Evolutionary conservation across 2,888 invertebrate genomes (phyloP).

Genomic region (Torymus texanus): DNA sequence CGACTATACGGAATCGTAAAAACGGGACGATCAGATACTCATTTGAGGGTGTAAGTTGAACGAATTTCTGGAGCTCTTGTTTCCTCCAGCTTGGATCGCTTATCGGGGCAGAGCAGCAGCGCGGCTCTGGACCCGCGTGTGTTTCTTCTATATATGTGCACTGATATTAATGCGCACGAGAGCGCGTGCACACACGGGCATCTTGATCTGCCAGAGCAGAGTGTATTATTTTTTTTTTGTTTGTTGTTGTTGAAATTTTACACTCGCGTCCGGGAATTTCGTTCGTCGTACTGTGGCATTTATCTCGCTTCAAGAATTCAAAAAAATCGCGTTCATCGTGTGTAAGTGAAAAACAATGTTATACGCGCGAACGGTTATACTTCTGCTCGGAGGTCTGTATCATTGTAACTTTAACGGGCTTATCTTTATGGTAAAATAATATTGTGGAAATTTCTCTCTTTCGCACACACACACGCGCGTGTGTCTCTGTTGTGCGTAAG

Average conservation of each 20-base stretch:
- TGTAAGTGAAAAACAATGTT: slow-evolving; percentile 37
- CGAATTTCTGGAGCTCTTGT: slow-evolving; percentile 31
- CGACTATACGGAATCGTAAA: slow-evolving; percentile 16
- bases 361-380: not conserved
- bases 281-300: slow-evolving; percentile 11
- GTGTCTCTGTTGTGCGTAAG: too few relatives aligned
- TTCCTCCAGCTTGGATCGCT: slow-evolving; percentile 13
- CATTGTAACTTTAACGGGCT: slow-evolving; percentile 15
- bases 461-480: too few relatives aligned
- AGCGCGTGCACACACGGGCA: not conserved
- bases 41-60: slow-evolving; percentile 12
- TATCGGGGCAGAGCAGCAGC: slow-evolving; percentile 11
- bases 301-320: slow-evolving; percentile 34
- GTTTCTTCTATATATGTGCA: not conserved
- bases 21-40: slow-evolving; percentile 34
- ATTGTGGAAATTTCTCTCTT: slow-evolving; percentile 7
- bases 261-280: not conserved
- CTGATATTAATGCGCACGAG: slow-evolving; percentile 30
- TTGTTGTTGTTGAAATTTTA: slow-evolving; percentile 19
- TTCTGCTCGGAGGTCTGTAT: not conserved
- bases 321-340: slow-evolving; percentile 18
- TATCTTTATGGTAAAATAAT: slow-evolving; percentile 34
- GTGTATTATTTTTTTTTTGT: slow-evolving; percentile 5
- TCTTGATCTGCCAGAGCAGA: slow-evolving; percentile 10
- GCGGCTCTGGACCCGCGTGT: not conserved